Conservation (phyloP, 2,888 invertebrate genomes). For the Sicus ferrugineus region DNA sequence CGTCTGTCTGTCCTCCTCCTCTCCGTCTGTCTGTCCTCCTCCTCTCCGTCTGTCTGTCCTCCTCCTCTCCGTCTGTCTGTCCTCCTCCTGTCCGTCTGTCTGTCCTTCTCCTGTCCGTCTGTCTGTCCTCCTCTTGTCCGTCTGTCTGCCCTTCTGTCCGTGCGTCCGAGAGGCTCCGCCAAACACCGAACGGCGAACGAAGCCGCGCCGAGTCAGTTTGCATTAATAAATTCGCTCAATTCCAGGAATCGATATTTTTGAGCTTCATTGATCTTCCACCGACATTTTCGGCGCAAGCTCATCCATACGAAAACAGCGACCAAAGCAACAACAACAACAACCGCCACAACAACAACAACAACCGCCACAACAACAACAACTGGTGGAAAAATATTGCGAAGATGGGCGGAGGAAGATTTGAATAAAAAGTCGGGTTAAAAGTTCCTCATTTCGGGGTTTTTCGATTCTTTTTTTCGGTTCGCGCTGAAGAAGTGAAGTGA, state of each 20-base stretch:
- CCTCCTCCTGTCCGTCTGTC: too few species aligned
- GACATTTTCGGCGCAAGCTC: slow-evolving; percentile 33
- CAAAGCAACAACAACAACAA: background rate
- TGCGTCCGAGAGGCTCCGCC: background rate
- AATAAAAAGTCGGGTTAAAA: too few species aligned
- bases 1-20: too few species aligned
- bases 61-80: too few species aligned
- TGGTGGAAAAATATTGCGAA: too few species aligned
- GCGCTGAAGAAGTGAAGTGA: background rate
- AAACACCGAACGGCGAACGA: background rate
- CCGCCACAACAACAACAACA: background rate
- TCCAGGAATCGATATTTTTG: slow-evolving; percentile 38
- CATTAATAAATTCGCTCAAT: slow-evolving; percentile 33
- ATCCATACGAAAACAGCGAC: slow-evolving; percentile 1
- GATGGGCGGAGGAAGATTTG: too few species aligned
- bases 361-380: background rate
- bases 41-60: too few species aligned
- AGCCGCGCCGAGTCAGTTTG: slow-evolving; percentile 20
- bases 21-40: too few species aligned
- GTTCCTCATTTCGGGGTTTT: background rate
- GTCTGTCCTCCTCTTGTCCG: too few species aligned
- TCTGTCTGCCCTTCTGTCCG: background rate
- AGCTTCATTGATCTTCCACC: slow-evolving; percentile 39
- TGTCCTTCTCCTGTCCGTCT: too few species aligned
- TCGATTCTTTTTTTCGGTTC: background rate